Evolutionary conservation across 1,140 invertebrate species (phyloP).

Genomic region (Drosophila mauritiana): DNA sequence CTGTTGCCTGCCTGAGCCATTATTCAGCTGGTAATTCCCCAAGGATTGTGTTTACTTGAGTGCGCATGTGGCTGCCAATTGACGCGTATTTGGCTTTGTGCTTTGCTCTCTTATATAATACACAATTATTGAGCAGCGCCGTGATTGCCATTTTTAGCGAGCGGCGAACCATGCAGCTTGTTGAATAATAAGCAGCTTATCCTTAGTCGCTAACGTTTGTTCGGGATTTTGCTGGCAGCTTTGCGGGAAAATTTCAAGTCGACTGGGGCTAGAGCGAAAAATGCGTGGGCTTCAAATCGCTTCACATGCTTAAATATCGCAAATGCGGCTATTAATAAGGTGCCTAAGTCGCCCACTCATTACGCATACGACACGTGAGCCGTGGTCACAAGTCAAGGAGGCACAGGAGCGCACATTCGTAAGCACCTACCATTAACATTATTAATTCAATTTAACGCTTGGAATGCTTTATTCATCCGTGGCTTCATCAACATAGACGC

Average conservation of each 20-base stretch:
- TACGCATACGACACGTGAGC: slow-evolving; percentile 53
- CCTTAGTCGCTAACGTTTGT: slow-evolving; percentile 25
- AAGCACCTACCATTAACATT: slow-evolving; percentile 73
- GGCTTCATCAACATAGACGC: slow-evolving; percentile 49
- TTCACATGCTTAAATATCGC: slow-evolving; percentile 57
- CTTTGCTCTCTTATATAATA: slow-evolving; percentile 60
- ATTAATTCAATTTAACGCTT: slow-evolving; percentile 83
- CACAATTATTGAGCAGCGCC: slow-evolving; percentile 71
- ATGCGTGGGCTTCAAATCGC: slow-evolving; percentile 50
- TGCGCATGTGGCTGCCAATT: slow-evolving; percentile 83
- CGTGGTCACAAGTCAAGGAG: slow-evolving; percentile 53
- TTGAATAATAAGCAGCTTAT: slow-evolving; percentile 78
- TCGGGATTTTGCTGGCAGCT: slow-evolving; percentile 21
- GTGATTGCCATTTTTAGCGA: slow-evolving; percentile 74
- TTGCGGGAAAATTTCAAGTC: slow-evolving; percentile 62
- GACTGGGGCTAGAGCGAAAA: slow-evolving; percentile 7
- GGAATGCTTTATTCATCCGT: slow-evolving; percentile 76
- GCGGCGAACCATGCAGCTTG: slow-evolving; percentile 47
- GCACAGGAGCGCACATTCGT: slow-evolving; percentile 62
- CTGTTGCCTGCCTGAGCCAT: slow-evolving; percentile 53
- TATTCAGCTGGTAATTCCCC: slow-evolving; percentile 78
- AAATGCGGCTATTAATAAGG: slow-evolving; percentile 74
- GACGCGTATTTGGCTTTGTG: slow-evolving; percentile 80
- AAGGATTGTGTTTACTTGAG: slow-evolving; percentile 80
- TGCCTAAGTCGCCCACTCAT: slow-evolving; percentile 24